Base-by-base conservation (phyloP, 2,888 invertebrate genomes). In the Luperina nickerlii region DNA sequence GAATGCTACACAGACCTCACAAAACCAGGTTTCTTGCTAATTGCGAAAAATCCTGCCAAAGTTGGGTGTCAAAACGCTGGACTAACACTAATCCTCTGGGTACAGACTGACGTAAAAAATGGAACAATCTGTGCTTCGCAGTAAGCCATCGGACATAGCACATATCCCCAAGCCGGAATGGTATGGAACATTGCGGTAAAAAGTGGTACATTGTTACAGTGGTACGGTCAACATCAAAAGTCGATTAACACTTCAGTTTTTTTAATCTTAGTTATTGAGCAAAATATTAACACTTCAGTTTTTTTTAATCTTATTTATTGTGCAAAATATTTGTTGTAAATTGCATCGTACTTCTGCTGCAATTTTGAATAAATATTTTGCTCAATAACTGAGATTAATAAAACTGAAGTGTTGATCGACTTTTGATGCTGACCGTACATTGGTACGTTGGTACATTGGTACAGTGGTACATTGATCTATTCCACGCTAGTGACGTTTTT, bases 21-120 rank as follows among this genome's bases (percentile, higher is more conserved):
- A 65, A 84, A 69, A 71, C 65, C 62, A 73, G 54, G 38, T 72
- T 24, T 18, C 62, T 65, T 60, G 45, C 80, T 89, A 89, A 90
- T 89, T 84, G 89, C 45, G 45, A 80, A 81, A 79, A 81, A 78
- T 80, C 51, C 82, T 32, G 63, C 24, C 66, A 76, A 81, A 83
- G 81, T 78, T 73, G 67, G 66, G 78, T 81, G 87, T 86, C 88
- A 90, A 86, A 90, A 87, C 78, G 70, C 68, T 71, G 38, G 74
- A 67, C 81, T 74, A 84, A 84, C 78, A 88, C 80, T 87, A 86
- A 89, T 87, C 89, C 77, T 66, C 24, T 38, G 68, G 70, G 66
- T 62, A 67, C 72, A 71, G 63, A 60, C 68, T 51, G 74, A 71
- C 45, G 57, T 69, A 67, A 82, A 83, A 90, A 89, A 81, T 72